Evolutionary conservation across 2,113 vertebrate species (phyloP), one percentile per base, ranked within the genome.

Genomic region (Piliocolobus tephrosceles): DNA sequence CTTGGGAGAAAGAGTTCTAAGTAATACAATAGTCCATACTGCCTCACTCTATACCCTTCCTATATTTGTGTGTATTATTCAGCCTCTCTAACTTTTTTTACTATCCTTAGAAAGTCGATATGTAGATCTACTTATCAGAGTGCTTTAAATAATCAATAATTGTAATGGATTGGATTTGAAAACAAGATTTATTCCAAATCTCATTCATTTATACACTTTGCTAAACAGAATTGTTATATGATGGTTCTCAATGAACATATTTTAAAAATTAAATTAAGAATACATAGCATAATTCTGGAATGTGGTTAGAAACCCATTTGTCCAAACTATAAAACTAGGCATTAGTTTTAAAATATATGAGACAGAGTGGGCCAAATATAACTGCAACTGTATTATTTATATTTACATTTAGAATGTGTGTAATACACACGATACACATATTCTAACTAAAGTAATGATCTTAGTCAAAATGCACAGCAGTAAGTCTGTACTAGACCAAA

Each of bases 1-100:
- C 8, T 87, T 82, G 20, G 25, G 2, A 50, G 61, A 45, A 68
- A 25, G 6, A 64, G 10, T 57, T 57, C 22, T 91, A 3, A 43
- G 10, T 22, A 35, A 89, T 40, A 50, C 17, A 61, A 4, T 22
- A 40, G 12, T 20, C 47, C 79, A 1, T 58, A 35, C 0, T 18
- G 5, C 3, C 5, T 50, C 0, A 0, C 80, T 3, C 6, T 84
- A 10, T 8, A 4, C 4, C 8, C 6, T 73, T 40, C 2, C 12
- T 47, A 1, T 12, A 9, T 35, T 68, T 84, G 52, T 72, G 32
- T 79, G 22, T 58, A 4, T 64, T 73, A 73, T 23, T 81, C 2
- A 0, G 52, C 6, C 6, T 80, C 23, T 27, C 1, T 68, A 27
- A n/a, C 1, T 2, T 22, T 55, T 47, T 88, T 43, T 25, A 17